Base-by-base conservation (phyloP, 2,888 invertebrate species). In the Litoditis marina region DNA sequence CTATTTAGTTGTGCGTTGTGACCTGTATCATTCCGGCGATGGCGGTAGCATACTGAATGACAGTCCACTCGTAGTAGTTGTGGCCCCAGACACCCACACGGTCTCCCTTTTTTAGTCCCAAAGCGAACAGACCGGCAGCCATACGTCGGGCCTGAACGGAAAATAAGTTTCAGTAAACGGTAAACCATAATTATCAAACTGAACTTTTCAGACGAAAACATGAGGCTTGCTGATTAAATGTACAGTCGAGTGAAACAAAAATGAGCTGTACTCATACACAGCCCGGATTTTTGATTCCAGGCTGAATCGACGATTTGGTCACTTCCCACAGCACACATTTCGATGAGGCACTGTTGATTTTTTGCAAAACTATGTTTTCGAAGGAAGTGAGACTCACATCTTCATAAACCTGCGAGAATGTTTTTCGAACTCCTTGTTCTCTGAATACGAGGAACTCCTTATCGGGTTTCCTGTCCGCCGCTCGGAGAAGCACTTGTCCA, bases 61-160 rank as follows among this genome's bases (percentile, higher is more conserved):
- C 75, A 64, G 89, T 87, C 92, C 92, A 92, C 80, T 91, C 89
- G 50, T 88, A 82, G 54, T 69, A 66, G 84, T 91, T 92, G 0
- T 91, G 90, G 0, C 89, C 88, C 90, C 90, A 91, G 19, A 92
- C 85, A 0, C 89, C 92, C 1, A 93, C 80, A 11, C 89, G 84
- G 78, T 92, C 92, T 0, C 91, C 91, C 30, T 84, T 86, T 60
- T 87, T 82, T n/a, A 92, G 78, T 0, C 91, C 91, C 19, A 90
- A 76, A 30, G 87, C 86, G 19, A 87, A 74, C 0, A 92, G 85
- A 0, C 90, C 90, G 0, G 89, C 88, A 0, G 90, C 91, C 3
- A 91, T 78, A 55, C 85, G 85, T 79, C 90, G 88, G 0, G 88
- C 88, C 87, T 90, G n/a, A n/a, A n/a, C n/a, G n/a, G n/a, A n/a